A percentile compares a stretch with the other conserved stretches of the same genome.
Evolutionary conservation across 2,113 vertebrate genomes (phyloP).

Genomic region (Pomatostomus ruficeps): DNA sequence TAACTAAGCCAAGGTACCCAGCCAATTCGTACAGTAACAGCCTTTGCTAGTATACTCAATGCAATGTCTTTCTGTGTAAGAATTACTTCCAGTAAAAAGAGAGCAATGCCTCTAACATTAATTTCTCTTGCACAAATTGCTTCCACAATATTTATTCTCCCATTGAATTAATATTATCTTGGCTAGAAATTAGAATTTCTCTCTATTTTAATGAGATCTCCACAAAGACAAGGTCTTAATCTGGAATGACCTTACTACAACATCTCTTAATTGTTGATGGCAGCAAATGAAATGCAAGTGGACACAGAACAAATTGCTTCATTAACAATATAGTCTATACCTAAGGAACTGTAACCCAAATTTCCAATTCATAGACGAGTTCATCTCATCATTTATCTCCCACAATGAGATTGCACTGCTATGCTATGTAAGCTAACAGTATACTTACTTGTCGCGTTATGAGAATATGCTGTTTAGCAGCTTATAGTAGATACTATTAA

Average conservation of each 20-base stretch:
- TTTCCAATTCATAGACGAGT: constrained; percentile 51
- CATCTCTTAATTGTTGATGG: constrained; percentile 68
- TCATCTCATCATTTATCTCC: constrained; percentile 62
- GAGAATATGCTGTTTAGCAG: background rate
- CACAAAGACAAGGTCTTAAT: constrained; percentile 63
- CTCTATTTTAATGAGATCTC: constrained; percentile 56
- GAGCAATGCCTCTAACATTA: background rate
- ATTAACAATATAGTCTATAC: constrained; percentile 61
- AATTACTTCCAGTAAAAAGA: constrained; percentile 2
- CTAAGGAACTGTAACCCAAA: constrained; percentile 49
- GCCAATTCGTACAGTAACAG: background rate
- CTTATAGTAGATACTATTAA: background rate
- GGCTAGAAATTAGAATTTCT: constrained; percentile 43
- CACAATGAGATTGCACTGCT: constrained; percentile 14
- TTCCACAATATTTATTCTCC: constrained; percentile 43
- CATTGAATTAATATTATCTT: constrained; percentile 37
- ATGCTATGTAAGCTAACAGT: background rate
- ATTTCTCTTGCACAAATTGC: background rate
- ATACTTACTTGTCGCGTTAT: background rate
- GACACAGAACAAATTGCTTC: constrained; percentile 77
- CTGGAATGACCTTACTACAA: constrained; percentile 55
- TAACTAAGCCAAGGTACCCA: background rate
- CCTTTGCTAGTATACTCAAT: background rate
- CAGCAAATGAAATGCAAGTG: constrained; percentile 72
- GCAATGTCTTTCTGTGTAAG: background rate